These are phyloP conservation scores for Bufotes viridis DNA, from an alignment of 2,797 vertebrate genomes.

Conservation along the genomic window DNA sequence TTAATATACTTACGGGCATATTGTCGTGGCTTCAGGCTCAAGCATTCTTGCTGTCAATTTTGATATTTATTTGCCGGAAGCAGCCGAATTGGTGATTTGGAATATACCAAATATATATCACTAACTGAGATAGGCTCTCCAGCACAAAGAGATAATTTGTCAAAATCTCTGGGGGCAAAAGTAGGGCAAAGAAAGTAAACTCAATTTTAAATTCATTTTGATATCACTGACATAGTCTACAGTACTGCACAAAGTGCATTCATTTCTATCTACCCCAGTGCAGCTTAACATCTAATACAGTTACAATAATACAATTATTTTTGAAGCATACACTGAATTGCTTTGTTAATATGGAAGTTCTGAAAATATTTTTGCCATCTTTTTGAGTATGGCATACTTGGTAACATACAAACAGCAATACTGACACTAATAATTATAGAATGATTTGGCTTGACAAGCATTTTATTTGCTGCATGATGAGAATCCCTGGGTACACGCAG, in stretches of 20 bases:
- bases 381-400: neutral
- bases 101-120: slow-evolving; percentile 40
- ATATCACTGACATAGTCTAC: neutral
- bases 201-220: neutral
- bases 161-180: slow-evolving; percentile 32
- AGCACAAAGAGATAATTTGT: slow-evolving; percentile 44
- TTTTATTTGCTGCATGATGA: slow-evolving; percentile 45
- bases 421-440: slow-evolving; percentile 49
- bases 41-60: slow-evolving; percentile 51
- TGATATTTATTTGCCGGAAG: slow-evolving; percentile 55
- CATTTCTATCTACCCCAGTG: neutral
- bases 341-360: neutral
- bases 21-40: slow-evolving; percentile 54
- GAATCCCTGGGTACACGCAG: slow-evolving; percentile 35
- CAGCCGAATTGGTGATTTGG: slow-evolving; percentile 54
- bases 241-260: neutral
- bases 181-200: slow-evolving; percentile 40
- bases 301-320: neutral
- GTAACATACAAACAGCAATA: slow-evolving; percentile 44
- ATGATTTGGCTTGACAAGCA: slow-evolving; percentile 48
- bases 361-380: neutral
- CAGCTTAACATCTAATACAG: neutral
- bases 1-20: slow-evolving; percentile 51
- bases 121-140: slow-evolving; percentile 3
- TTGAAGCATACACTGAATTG: slow-evolving; percentile 9